Base-by-base conservation (phyloP, 2,113 vertebrate species). In the Oostethus manadensis region DNA sequence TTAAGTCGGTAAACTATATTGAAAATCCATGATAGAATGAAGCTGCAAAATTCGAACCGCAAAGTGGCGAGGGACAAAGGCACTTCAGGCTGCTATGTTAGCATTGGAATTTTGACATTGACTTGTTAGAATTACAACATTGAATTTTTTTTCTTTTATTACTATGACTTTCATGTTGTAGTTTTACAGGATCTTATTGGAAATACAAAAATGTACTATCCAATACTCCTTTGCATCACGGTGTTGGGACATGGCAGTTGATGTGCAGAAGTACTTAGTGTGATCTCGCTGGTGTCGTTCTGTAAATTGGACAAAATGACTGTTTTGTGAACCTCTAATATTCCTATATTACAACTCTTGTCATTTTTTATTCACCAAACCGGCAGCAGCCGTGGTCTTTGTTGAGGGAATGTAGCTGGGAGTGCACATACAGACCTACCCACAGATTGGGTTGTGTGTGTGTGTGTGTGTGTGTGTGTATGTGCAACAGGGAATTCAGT, bases 321-420 rank as follows among this genome's bases (percentile, higher is more conserved):
- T 80, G 74, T 83, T 83, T 81, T 51, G 67, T 81, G 75, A 72
- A 63, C 60, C 57, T 59, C 58, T 78, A 81, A 82, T 82, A 76
- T 81, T 74, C 68, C 73, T 75, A 80, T 81, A 80, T 79, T 69
- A 70, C 49, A 60, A 43, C 59, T 64, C 70, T 84, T 42, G 76
- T 85, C 81, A 87, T 87, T 74, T 84, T 83, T 84, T 85, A 85
- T 87, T 82, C 73, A 78, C 70, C 62, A 65, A 70, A 80, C 68
- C 57, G 38, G 76, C 75, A 69, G 80, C 81, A 68, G 80, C 81
- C 80, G 79, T 81, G 77, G 81, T 73, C 83, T 85, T 84, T 83
- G 78, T 83, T 73, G 71, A 63, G 67, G 60, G 79, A 79, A 74
- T 50, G 65, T 59, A 14, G 56, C 57, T 60, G 72, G 58, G 58